Base-by-base conservation (phyloP, 2,797 vertebrate species). In the Clarias laeviceps region DNA sequence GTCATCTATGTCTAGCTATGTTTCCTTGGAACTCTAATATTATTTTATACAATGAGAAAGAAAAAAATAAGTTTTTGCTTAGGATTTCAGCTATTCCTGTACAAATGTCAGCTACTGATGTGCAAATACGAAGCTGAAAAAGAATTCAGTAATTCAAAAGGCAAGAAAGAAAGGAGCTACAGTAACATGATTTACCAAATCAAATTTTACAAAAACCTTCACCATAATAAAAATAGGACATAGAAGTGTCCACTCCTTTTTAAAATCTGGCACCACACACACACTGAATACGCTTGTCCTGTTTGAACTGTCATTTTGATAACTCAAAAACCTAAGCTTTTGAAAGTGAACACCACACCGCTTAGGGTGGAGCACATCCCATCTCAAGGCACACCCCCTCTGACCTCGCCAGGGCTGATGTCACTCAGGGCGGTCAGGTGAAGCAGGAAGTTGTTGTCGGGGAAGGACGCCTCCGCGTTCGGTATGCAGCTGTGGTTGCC, bases 401-500 rank as follows among this genome's bases (percentile, higher is more conserved):
- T 96, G 93, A 99, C 98, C 98, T 99, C 97, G 92, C 98, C 97
- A 69, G 96, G 94, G 89, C 91, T 91, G 84, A 99, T 98, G 92
- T 99, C 97, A 91, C 94, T 93, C 82, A 99, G 94, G 83, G 98
- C 97, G 0, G 93, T 95, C 90, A 99, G 96, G 90, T 99, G 97
- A 84, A 99, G 96, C 86, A 97, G 95, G 91, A 97, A 98, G 90
- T 98, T 99, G 94, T 97, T 99, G 87, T 98, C 96, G 0, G 97
- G 98, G 92, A 99, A 99, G 22, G 97, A 97, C 0, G 96, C 97
- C 94, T 99, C 98, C 0, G 98, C 96, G 0, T 99, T 99, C 89
- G 98, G 97, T 82, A 97, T 94, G 92, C 98, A 99, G 94, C 97
- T 99, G 94, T 99, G 98, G 92, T 99, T 99, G 95, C 98, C 98